Conservation (phyloP, 2,113 vertebrate genomes). For the Sula dactylatra region DNA sequence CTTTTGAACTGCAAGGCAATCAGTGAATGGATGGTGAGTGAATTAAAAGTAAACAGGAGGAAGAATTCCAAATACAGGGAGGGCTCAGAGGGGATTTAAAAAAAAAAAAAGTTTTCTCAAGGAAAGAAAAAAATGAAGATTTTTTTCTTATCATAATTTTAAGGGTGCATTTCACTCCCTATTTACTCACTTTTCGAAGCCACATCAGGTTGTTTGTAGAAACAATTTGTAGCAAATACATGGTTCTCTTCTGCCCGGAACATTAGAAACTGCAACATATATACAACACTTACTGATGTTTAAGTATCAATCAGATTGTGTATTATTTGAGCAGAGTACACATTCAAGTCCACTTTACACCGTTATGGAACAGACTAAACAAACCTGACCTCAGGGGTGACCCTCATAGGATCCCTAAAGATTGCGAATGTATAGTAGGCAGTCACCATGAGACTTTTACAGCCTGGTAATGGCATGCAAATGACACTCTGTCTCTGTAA, state of each 20-base stretch:
- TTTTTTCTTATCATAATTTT: slow-evolving; percentile 26
- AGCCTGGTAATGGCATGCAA: slow-evolving; percentile 77
- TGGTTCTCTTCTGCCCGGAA: slow-evolving; percentile 54
- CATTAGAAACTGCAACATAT: slow-evolving; percentile 70
- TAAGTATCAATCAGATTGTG: slow-evolving; percentile 77
- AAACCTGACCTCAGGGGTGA: slow-evolving; percentile 72
- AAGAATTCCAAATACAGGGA: slow-evolving; percentile 1
- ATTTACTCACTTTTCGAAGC: slow-evolving; percentile 68
- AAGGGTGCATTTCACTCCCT: neutral
- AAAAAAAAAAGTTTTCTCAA: neutral
- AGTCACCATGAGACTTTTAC: slow-evolving; percentile 74
- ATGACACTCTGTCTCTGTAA: slow-evolving; percentile 77
- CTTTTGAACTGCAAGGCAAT: slow-evolving; percentile 46
- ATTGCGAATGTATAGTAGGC: slow-evolving; percentile 66
- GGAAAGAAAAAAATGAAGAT: neutral
- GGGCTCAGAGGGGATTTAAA: neutral
- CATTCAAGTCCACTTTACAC: slow-evolving; percentile 77
- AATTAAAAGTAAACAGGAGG: slow-evolving; percentile 51
- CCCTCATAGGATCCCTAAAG: slow-evolving; percentile 72
- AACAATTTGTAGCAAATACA: slow-evolving; percentile 77
- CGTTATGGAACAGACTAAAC: slow-evolving; percentile 84
- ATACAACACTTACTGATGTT: slow-evolving; percentile 62
- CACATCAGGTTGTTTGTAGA: slow-evolving; percentile 63
- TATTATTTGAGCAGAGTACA: slow-evolving; percentile 73
- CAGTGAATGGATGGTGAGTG: neutral